Percentiles rank a stretch among this genome's conserved stretches.
Evolutionary conservation across 2,113 vertebrate species (phyloP).

Genomic region (Taxidea taxus): DNA sequence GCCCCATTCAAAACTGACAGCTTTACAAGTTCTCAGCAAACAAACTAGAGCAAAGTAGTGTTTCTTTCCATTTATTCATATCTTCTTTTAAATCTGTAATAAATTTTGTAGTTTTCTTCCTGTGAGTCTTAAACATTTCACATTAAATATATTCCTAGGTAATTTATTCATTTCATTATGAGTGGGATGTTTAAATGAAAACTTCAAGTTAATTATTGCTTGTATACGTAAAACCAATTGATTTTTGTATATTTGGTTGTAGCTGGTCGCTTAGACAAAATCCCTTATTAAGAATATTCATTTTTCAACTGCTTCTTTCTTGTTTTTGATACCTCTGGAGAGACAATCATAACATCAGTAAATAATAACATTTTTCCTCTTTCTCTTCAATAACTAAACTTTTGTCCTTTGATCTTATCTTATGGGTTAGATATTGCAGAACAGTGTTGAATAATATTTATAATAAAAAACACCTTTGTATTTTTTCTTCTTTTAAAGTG

Average conservation of each 20-base stretch:
- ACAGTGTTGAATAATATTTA: background rate
- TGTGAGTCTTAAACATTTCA: background rate
- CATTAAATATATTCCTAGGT: constrained; percentile 28
- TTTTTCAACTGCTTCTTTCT: background rate
- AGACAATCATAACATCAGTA: background rate
- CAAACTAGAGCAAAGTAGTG: background rate
- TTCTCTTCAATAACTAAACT: background rate
- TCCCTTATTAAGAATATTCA: background rate
- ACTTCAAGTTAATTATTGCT: background rate
- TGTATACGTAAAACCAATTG: background rate
- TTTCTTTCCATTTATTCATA: background rate
- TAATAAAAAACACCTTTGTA: background rate
- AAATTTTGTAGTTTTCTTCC: constrained; percentile 3
- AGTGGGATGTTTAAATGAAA: background rate
- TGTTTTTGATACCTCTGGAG: background rate
- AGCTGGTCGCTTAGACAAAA: background rate
- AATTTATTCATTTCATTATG: constrained; percentile 20
- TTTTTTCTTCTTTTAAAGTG: constrained; percentile 13
- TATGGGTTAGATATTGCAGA: background rate
- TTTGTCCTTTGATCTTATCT: background rate
- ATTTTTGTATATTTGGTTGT: constrained; percentile 14
- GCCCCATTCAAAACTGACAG: background rate
- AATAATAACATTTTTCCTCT: background rate
- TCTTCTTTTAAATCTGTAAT: constrained; percentile 17
- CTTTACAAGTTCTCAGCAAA: background rate